Conservation (phyloP, 2,113 vertebrate genomes). For the Pseudois nayaur region DNA sequence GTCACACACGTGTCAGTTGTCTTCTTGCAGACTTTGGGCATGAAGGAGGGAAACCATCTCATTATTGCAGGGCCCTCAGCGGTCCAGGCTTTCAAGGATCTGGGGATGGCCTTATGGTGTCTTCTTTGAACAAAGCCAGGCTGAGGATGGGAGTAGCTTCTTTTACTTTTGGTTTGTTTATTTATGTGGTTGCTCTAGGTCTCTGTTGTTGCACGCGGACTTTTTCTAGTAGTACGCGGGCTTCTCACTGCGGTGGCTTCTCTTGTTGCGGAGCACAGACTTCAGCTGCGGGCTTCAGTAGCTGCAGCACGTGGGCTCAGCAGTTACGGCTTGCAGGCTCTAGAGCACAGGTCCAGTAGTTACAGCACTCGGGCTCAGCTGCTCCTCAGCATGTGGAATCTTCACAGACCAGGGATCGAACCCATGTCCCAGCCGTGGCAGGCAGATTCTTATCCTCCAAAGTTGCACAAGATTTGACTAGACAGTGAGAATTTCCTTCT, state of each 20-base stretch:
- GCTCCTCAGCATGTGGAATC: neutral
- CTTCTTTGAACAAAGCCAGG: neutral
- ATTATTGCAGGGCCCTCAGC: too few relatives aligned
- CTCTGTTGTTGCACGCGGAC: fast-evolving
- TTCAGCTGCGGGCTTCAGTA: neutral
- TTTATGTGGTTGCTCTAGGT: neutral
- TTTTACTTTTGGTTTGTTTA: neutral
- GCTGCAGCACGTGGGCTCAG: neutral
- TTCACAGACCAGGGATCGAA: neutral
- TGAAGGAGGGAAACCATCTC: neutral
- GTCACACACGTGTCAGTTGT: neutral
- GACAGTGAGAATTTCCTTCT: neutral
- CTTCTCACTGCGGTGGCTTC: neutral
- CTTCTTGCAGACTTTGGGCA: neutral
- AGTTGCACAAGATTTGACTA: neutral
- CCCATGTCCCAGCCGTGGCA: neutral
- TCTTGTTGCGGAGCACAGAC: neutral
- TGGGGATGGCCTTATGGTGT: neutral
- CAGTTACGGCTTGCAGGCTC: neutral
- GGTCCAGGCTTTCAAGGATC: neutral
- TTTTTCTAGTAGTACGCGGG: neutral
- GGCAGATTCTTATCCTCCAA: neutral
- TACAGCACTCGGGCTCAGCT: fast-evolving
- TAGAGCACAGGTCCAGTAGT: neutral
- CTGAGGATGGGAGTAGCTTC: neutral